These are phyloP conservation scores for Euura saliciscinereae DNA, from an alignment of 1,140 invertebrate species.

Conservation along the genomic window DNA sequence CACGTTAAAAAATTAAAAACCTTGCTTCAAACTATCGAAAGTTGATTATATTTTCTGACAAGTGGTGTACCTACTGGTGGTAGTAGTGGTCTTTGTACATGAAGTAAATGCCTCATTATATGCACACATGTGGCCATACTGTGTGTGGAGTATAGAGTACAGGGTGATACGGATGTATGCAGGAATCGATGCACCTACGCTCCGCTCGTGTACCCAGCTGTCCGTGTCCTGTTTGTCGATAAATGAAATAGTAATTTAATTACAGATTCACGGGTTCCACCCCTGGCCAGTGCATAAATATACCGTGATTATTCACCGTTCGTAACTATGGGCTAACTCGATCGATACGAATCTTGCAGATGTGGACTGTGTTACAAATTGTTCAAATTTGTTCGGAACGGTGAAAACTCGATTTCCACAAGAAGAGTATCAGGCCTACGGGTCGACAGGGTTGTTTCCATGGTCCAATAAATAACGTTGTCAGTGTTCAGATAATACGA, in stretches of 20 bases:
- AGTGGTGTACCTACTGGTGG: background rate
- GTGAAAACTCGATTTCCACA: no score
- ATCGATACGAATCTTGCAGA: background rate
- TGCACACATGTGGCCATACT: background rate
- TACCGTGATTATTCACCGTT: background rate
- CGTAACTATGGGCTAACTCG: background rate
- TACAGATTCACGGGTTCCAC: background rate
- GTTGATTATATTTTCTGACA: slow-evolving; percentile 5
- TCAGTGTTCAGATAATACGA: no score
- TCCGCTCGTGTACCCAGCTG: background rate
- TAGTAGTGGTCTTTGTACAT: background rate
- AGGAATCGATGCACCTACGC: background rate
- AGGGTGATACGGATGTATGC: no score
- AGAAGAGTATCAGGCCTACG: no score
- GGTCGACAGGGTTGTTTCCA: no score
- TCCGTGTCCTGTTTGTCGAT: background rate
- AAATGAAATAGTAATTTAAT: slow-evolving; percentile 8
- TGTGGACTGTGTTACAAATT: no score
- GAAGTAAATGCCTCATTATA: no score
- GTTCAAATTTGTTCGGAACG: no score
- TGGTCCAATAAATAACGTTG: no score
- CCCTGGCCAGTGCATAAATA: background rate
- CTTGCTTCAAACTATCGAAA: slow-evolving; percentile 1
- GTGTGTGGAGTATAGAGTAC: background rate
- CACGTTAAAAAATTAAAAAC: background rate